Evolutionary conservation across 2,797 vertebrate species (phyloP).

Genomic region (Novumbra hubbsi): DNA sequence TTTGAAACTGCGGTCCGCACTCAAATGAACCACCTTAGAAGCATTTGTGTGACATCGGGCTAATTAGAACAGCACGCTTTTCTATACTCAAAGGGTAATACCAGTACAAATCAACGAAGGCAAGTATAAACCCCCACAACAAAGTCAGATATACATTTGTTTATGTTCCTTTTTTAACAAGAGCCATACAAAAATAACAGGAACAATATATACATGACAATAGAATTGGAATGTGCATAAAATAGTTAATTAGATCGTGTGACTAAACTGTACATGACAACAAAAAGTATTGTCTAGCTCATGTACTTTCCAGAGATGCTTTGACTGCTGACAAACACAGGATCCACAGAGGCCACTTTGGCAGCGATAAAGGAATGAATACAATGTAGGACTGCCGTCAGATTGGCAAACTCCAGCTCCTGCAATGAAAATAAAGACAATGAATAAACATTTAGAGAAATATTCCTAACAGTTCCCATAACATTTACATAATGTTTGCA

Average conservation of each 20-base stretch:
- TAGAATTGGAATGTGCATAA: conserved; percentile 70
- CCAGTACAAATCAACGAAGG: conserved; percentile 12
- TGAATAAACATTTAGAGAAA: not conserved
- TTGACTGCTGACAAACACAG: conserved; percentile 84
- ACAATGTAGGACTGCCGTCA: conserved; percentile 89
- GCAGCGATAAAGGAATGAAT: conserved; percentile 93
- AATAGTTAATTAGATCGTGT: conserved; percentile 69
- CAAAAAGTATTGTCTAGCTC: conserved; percentile 66
- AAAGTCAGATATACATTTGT: conserved; percentile 42
- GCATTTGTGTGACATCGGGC: not conserved
- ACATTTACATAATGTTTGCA: not conserved
- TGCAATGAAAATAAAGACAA: conserved; percentile 44
- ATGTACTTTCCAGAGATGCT: conserved; percentile 78
- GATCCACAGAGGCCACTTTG: conserved; percentile 93
- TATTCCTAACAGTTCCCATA: not conserved
- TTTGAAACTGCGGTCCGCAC: not conserved
- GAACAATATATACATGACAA: conserved; percentile 66
- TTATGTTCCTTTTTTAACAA: conserved; percentile 48
- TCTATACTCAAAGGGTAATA: not conserved
- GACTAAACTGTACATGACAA: conserved; percentile 65
- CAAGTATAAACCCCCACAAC: conserved; percentile 52
- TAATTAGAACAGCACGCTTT: conserved; percentile 32
- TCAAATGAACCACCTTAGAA: not conserved
- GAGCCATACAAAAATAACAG: conserved; percentile 83
- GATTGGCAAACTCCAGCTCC: conserved; percentile 92